Evolutionary conservation across 2,888 invertebrate genomes (phyloP).

Genomic region (Oasisia sp.): DNA sequence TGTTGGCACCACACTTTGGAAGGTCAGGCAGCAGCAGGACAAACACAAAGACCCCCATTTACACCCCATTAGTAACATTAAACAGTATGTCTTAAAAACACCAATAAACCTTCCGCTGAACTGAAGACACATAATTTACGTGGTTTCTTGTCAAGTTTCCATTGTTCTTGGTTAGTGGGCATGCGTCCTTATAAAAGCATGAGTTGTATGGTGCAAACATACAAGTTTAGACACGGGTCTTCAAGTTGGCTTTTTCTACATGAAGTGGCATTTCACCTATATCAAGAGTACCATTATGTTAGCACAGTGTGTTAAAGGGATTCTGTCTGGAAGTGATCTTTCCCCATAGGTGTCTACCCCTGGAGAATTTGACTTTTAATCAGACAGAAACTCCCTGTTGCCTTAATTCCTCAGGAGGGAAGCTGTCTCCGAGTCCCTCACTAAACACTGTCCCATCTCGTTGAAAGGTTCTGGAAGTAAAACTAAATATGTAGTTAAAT

Average conservation of each 20-base stretch:
- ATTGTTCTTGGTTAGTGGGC: not conserved
- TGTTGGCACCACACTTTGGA: not conserved
- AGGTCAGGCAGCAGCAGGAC: not conserved
- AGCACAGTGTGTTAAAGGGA: not conserved
- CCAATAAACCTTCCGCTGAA: not conserved
- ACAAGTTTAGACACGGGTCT: not conserved
- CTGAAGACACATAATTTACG: not conserved
- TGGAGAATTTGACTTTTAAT: too few relatives aligned
- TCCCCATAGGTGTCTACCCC: too few relatives aligned
- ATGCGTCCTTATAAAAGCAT: not conserved
- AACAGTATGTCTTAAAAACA: not conserved
- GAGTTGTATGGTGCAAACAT: not conserved
- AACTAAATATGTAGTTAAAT: too few relatives aligned
- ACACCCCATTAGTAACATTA: conserved; percentile 11
- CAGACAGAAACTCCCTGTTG: too few relatives aligned
- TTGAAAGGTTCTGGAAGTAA: too few relatives aligned
- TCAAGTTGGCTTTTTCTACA: not conserved
- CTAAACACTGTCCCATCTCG: too few relatives aligned
- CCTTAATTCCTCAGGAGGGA: too few relatives aligned
- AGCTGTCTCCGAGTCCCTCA: too few relatives aligned
- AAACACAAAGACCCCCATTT: not conserved
- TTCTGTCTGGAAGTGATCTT: not conserved
- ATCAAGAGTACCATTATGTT: not conserved
- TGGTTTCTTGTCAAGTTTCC: not conserved
- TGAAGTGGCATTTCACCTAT: not conserved